Evolutionary conservation across 1,140 invertebrate genomes (phyloP).

Genomic region (Sitophilus oryzae): DNA sequence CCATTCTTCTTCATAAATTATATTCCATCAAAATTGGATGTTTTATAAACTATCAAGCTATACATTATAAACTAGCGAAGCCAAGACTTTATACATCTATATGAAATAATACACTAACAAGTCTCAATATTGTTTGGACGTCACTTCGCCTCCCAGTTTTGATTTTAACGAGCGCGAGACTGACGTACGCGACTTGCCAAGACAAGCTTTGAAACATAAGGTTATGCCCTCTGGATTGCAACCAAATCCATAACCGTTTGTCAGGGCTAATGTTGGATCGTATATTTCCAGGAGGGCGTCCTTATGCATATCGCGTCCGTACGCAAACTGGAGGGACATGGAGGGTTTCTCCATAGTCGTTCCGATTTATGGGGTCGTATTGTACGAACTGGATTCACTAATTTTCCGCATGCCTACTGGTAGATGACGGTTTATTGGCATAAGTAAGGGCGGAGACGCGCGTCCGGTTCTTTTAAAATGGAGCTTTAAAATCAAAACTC

Average conservation of each 20-base stretch:
- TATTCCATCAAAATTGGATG: too few species aligned
- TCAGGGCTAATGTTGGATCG: conserved; percentile 40
- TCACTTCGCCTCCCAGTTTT: too few species aligned
- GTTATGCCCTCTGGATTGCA: conserved; percentile 42
- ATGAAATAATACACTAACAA: too few species aligned
- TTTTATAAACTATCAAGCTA: too few species aligned
- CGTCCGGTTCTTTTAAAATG: conserved; percentile 22
- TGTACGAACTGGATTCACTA: conserved; percentile 17
- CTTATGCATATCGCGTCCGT: conserved; percentile 28
- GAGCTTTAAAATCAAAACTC: conserved; percentile 13
- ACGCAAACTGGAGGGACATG: conserved; percentile 25
- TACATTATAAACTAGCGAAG: too few species aligned
- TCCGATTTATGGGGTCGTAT: conserved; percentile 21
- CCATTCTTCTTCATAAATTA: too few species aligned
- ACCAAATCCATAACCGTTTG: conserved; percentile 44
- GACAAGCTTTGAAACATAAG: conserved; percentile 42
- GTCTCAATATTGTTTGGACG: too few species aligned
- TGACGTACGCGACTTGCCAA: too few species aligned
- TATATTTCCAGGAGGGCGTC: conserved; percentile 27
- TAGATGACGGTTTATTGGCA: conserved; percentile 29
- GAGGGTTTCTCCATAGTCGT: conserved; percentile 21
- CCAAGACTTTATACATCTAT: too few species aligned
- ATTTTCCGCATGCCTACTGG: conserved; percentile 22
- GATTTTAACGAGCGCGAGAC: too few species aligned
- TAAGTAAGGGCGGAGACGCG: conserved; percentile 5